Base-by-base conservation (phyloP, 2,888 invertebrate species). In the Diloba caeruleocephala region DNA sequence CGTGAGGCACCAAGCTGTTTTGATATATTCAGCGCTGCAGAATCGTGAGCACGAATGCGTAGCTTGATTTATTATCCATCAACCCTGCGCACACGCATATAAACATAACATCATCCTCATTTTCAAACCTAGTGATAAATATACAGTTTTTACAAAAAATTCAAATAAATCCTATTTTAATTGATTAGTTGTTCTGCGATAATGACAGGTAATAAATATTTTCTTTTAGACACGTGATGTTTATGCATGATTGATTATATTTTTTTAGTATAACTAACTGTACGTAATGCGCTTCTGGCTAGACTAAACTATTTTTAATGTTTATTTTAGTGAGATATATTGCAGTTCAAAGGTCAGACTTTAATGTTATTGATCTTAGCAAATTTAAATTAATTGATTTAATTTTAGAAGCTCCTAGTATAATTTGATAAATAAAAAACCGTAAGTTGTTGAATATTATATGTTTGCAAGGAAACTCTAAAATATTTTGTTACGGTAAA, bases 1-100 rank as follows among this genome's bases (percentile, higher is more conserved):
- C 93, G 92, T 92, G 93, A 92, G 92, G 89, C 88, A 86, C 82
- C 92, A 92, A 92, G 92, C 92, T 90, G 92, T 76, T 90, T 89
- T 87, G 86, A 90, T 89, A 84, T 87, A 89, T 89, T 85, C 85
- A 79, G 79, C 66, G 68, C 85, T 82, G 88, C 87, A 84, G 88
- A 89, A 89, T 89, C 90, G 90, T 91, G 88, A 83, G 82, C 81
- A 79, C 71, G 80, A 79, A 77, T 76, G 71, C 76, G 69, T 70
- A 77, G 67, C 70, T 81, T 91, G 92, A 93, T 90, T 90, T 89
- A 90, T 92, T 76, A 78, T 52, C 72, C 63, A 61, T 76, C 75
- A 70, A 68, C 58, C 58, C 43, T 66, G 33, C 42, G 50, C 54
- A 28, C 33, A 55, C 34, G 51, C 58, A 62, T 52, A 53, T 44